Evolutionary conservation across 2,113 vertebrate species (phyloP), one percentile per base, ranked within the genome.

Genomic region (Bucco capensis): DNA sequence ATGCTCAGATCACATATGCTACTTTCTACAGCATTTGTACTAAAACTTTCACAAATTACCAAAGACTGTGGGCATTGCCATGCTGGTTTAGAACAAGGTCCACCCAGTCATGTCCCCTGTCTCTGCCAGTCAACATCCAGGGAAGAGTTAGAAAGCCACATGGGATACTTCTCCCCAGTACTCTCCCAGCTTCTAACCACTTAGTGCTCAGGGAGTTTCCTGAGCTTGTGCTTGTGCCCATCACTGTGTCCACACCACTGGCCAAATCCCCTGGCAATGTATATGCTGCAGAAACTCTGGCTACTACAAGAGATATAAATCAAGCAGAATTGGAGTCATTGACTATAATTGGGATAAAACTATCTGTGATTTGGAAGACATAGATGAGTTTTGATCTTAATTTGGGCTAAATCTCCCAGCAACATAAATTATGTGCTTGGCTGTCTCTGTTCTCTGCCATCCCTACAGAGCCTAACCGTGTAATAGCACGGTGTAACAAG

Each of bases 351-450:
- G 70, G 47, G 42, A 0, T 4, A 67, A 87, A 91, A 87, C 47
- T 2, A 28, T 30, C 50, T 47, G 46, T 38, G n/a, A 78, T 94
- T 88, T 82, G 80, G 89, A 93, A 92, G 93, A 93, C 57, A 49
- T 65, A 51, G 42, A 81, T 38, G 61, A 67, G 54, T 78, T 92
- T 82, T 93, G 86, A 92, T 89, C 62, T 79, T 95, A 86, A 93
- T 86, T 90, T 92, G 86, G 69, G 86, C 53, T 86, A 90, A 79
- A 94, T 88, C 40, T 92, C 61, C 40, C 77, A 90, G 74, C 71
- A 92, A 75, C 58, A 70, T 65, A 69, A 93, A 88, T 90, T 90
- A 90, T 44, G 62, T 74, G 49, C 53, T 53, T 66, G 75, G 50
- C 76, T 75, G 61, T 35, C 47, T 69, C 54, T 76, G 2, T 30